phyloP scores from a whole-genome alignment of 2,113 vertebrate genomes.

The Brachionichthys hirsutus region DNA sequence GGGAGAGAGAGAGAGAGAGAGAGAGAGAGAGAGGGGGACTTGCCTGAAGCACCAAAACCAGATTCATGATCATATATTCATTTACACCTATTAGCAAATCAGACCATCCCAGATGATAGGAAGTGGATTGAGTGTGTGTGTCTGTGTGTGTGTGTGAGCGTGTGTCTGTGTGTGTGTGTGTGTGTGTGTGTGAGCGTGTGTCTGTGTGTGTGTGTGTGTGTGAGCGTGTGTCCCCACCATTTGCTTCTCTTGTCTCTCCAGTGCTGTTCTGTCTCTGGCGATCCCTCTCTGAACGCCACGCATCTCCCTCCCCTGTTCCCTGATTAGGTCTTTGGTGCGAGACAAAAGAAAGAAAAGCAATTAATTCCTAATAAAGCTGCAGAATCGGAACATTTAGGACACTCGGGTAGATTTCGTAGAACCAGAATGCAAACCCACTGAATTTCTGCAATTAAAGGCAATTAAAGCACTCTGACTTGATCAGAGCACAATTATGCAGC shows the following conservation, averaged over 20 bases:
- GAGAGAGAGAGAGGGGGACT: slow-evolving; percentile 5
- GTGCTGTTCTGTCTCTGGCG: slow-evolving; percentile 89
- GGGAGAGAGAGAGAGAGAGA: not conserved
- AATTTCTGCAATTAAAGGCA: too few species aligned
- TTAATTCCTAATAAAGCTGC: not conserved
- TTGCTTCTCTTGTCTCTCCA: slow-evolving; percentile 97
- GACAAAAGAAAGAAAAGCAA: not conserved
- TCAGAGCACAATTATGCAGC: too few species aligned
- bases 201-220: slow-evolving; percentile 24
- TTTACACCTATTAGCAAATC: slow-evolving; percentile 56
- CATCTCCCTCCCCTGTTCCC: slow-evolving; percentile 92
- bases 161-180: slow-evolving; percentile 8
- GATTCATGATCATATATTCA: slow-evolving; percentile 35
- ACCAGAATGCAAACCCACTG: too few species aligned
- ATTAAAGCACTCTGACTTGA: too few species aligned
- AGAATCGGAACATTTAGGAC: not conserved
- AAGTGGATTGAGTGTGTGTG: slow-evolving; percentile 13
- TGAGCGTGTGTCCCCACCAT: slow-evolving; percentile 81
- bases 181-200: slow-evolving; percentile 2
- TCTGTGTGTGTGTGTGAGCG: not conserved
- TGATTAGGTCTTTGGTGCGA: slow-evolving; percentile 87
- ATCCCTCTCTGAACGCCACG: slow-evolving; percentile 96
- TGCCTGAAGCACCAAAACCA: slow-evolving; percentile 51
- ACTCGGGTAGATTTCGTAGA: not conserved
- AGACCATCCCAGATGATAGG: slow-evolving; percentile 6